These are phyloP conservation scores for Pampus argenteus DNA, from an alignment of 2,797 vertebrate species.

Conservation along the genomic window DNA sequence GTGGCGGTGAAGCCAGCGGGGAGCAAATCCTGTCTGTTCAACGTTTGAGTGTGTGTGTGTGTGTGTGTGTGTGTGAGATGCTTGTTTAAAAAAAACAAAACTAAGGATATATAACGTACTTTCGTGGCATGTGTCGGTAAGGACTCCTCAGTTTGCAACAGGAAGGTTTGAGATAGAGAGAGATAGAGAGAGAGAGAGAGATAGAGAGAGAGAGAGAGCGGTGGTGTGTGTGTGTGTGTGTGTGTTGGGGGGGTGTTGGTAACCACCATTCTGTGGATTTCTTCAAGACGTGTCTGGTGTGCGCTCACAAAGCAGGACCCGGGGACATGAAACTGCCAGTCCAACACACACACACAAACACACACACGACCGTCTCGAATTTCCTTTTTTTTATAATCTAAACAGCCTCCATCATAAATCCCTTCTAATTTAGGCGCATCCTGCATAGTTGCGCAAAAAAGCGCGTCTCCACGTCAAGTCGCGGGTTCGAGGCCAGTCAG, in stretches of 20 bases:
- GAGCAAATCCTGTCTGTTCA: constrained; percentile 26
- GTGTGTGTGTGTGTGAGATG: too few relatives aligned
- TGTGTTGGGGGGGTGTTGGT: background rate
- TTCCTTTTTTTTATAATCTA: background rate
- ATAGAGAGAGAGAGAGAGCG: background rate
- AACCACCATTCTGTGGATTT: constrained; percentile 83
- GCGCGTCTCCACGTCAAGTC: constrained; percentile 58
- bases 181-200: constrained; percentile 1
- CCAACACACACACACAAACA: constrained; percentile 1
- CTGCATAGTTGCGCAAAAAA: constrained; percentile 75
- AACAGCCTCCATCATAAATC: constrained; percentile 12
- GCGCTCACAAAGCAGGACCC: constrained; percentile 76
- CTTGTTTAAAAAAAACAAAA: background rate
- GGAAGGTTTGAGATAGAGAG: constrained; percentile 77
- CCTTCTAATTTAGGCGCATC: constrained; percentile 53
- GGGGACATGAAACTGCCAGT: constrained; percentile 67
- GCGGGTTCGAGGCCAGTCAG: constrained; percentile 58
- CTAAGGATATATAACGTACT: constrained; percentile 27
- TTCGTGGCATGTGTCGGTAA: constrained; percentile 54
- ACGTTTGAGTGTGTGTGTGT: background rate
- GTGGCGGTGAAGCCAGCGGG: constrained; percentile 15
- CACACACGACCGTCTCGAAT: constrained; percentile 1
- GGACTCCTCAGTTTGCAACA: constrained; percentile 83
- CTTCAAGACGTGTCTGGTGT: constrained; percentile 90
- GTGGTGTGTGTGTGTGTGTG: too few relatives aligned